These are phyloP conservation scores for Chaetodon trifasciatus DNA, from an alignment of 2,797 vertebrate species.

Conservation along the genomic window DNA sequence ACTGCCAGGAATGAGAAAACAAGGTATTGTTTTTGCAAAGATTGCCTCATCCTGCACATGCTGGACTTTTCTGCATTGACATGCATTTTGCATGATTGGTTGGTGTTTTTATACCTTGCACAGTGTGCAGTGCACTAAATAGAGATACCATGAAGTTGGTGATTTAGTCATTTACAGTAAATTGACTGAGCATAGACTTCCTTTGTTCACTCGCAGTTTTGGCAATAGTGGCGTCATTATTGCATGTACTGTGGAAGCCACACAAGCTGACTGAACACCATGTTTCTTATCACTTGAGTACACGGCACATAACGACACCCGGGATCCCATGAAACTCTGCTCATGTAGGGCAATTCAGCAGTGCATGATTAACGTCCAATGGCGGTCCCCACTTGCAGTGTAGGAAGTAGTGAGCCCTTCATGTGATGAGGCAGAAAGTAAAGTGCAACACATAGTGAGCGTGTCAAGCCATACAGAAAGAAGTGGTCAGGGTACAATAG, in stretches of 20 bases:
- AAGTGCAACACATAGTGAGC: neutral
- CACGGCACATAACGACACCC: neutral
- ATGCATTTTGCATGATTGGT: neutral
- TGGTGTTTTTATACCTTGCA: neutral
- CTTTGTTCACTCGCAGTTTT: neutral
- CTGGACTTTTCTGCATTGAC: neutral
- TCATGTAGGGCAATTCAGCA: neutral
- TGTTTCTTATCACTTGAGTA: neutral
- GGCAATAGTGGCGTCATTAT: neutral
- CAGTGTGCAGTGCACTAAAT: neutral
- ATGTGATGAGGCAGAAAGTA: conserved; percentile 19
- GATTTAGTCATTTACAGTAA: neutral
- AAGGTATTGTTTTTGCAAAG: neutral
- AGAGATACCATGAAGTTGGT: neutral
- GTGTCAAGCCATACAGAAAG: neutral
- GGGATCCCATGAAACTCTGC: neutral
- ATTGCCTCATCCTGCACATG: neutral
- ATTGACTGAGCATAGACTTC: neutral
- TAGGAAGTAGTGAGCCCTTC: neutral
- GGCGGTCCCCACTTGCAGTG: neutral
- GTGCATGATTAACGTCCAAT: neutral
- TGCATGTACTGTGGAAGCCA: neutral
- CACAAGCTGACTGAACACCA: neutral
- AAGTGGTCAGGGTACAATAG: neutral
- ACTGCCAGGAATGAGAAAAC: neutral